phyloP scores from a whole-genome alignment of 2,888 invertebrate species.

The Diloba caeruleocephala region DNA sequence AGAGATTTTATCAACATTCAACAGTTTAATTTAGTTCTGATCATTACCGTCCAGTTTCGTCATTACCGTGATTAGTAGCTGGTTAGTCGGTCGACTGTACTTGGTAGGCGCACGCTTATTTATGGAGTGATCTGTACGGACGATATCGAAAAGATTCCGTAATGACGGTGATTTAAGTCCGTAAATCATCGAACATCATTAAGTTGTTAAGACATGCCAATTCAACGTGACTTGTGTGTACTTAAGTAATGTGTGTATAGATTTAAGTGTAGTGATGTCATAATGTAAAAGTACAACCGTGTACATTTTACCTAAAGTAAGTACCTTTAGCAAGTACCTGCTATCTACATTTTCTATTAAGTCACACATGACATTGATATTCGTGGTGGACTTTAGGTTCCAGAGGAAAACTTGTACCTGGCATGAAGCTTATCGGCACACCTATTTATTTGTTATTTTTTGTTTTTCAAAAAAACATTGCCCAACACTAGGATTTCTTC shows the following conservation, averaged over 20 bases:
- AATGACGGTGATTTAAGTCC: constrained; percentile 49
- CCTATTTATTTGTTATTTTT: too few relatives aligned
- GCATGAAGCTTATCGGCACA: too few relatives aligned
- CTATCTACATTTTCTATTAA: too few relatives aligned
- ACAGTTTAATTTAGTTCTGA: constrained; percentile 36
- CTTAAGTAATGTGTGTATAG: not conserved
- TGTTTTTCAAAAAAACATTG: too few relatives aligned
- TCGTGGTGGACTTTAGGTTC: too few relatives aligned
- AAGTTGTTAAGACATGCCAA: constrained; percentile 54
- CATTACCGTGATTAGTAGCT: constrained; percentile 12
- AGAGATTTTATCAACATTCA: constrained; percentile 39
- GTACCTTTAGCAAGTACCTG: too few relatives aligned
- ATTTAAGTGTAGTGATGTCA: not conserved
- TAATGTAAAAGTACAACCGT: constrained; percentile 9
- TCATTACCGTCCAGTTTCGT: constrained; percentile 36
- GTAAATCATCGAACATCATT: constrained; percentile 58
- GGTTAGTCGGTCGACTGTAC: constrained; percentile 1
- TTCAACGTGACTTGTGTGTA: constrained; percentile 35
- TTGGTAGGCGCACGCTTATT: constrained; percentile 39
- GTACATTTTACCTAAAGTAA: too few relatives aligned
- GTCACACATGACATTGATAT: too few relatives aligned
- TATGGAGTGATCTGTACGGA: constrained; percentile 25
- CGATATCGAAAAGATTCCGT: constrained; percentile 40
- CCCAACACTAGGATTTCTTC: too few relatives aligned
- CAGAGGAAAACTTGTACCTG: too few relatives aligned